Base-by-base conservation (phyloP, 2,797 vertebrate species). In the Micromesistius poutassou region DNA sequence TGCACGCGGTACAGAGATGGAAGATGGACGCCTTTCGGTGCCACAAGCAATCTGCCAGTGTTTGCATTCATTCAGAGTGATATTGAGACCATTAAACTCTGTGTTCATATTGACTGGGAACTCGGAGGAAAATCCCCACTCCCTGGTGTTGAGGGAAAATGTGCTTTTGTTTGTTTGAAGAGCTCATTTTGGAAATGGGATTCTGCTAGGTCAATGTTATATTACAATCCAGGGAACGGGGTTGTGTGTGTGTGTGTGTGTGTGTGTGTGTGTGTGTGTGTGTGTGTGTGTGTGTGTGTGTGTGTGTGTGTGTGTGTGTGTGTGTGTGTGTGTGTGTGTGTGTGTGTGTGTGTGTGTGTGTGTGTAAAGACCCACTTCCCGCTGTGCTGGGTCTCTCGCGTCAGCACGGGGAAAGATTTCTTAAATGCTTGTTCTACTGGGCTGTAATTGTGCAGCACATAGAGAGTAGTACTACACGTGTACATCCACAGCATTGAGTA, bases 401-500 rank as follows among this genome's bases (percentile, higher is more conserved):
- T 50, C 0, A 22, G 50, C 6, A n/a, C n/a, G 50, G 19, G 50
- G 8, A n/a, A 62, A 1, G 5, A 62, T n/a, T 62, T 22, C 50
- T 62, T 62, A 62, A 62, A 62, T n/a, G 50, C 22, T 62, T 62
- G 50, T 62, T 62, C n/a, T 55, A n/a, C 50, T 55, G 3, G 22
- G 7, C 50, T 55, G 50, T 55, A 55, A n/a, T 55, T 55, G 19
- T 55, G 22, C 50, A 22, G 50, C 50, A 55, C 50, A 2, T 13
- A 71, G 68, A 28, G 25, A 71, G 30, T 71, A 30, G 6, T 13
- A 42, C 40, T 66, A 19, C 16, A 28, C 4, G 1, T 70, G 68
- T 75, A 28, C 35, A 71, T 62, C 36, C 28, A 76, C 74, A 77
- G 72, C 30, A 74, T 31, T 71, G 66, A 74, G 72, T 13, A 38